Evolutionary conservation across 2,113 vertebrate species (phyloP).

Genomic region (Synchiropus splendidus): DNA sequence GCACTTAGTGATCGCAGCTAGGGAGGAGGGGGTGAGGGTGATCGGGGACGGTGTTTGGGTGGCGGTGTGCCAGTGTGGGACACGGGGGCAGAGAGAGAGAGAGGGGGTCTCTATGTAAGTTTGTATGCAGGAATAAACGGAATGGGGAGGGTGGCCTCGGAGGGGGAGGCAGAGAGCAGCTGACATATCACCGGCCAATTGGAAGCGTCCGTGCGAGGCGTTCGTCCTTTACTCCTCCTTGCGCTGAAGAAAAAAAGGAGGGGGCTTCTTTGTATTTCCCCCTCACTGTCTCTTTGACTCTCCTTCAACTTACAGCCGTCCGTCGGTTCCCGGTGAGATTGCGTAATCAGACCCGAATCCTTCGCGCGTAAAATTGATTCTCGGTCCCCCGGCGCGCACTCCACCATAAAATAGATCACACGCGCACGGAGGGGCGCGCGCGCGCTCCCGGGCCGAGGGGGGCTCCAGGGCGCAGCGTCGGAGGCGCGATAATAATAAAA

Average conservation of each 20-base stretch:
- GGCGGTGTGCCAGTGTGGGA: conserved; percentile 93
- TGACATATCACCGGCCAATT: conserved; percentile 94
- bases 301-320: conserved; percentile 35
- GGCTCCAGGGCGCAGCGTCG: conserved; percentile 9
- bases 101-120: not conserved
- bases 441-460: not conserved
- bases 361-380: conserved; percentile 62
- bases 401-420: conserved; percentile 28
- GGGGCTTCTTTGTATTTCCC: conserved; percentile 41
- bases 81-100: conserved; percentile 49
- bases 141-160: conserved; percentile 2
- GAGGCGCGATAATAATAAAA: conserved; percentile 42
- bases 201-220: conserved; percentile 76
- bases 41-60: conserved; percentile 29
- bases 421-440: conserved; percentile 6
- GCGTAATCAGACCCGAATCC: conserved; percentile 54
- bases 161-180: conserved; percentile 76
- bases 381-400: conserved; percentile 29
- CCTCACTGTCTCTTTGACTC: conserved; percentile 24
- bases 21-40: conserved; percentile 55
- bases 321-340: conserved; percentile 53
- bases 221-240: conserved; percentile 35
- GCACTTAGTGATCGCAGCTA: conserved; percentile 97
- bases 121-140: conserved; percentile 11
- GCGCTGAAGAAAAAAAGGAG: conserved; percentile 50